These are phyloP conservation scores for Trachythela sp. DNA, from an alignment of 64 coral and sea anemone species.

Conservation along the genomic window DNA sequence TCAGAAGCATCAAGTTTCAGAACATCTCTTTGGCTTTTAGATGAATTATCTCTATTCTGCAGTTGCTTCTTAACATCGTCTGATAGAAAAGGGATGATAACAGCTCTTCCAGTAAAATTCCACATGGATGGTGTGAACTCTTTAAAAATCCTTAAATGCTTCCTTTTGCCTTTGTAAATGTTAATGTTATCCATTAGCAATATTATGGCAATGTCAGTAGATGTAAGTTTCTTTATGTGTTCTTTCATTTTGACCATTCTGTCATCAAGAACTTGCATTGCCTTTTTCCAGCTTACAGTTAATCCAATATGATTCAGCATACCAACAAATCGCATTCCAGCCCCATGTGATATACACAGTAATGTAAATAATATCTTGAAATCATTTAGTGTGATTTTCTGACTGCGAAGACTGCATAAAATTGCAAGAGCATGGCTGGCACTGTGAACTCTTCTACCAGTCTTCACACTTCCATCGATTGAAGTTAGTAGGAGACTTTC, in stretches of 20 bases:
- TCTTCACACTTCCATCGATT: not conserved
- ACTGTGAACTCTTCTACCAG: constrained; percentile 12
- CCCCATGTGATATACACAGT: not conserved
- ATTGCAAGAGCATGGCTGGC: constrained; percentile 6
- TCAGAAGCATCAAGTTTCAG: constrained; percentile 5
- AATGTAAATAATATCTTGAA: constrained; percentile 12
- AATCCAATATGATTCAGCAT: not conserved
- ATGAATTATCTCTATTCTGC: not conserved
- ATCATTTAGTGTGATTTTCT: constrained; percentile 9
- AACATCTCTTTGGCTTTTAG: not conserved
- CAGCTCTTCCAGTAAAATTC: not conserved
- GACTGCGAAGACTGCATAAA: not conserved
- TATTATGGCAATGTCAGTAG: constrained; percentile 14
- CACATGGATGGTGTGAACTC: constrained; percentile 10
- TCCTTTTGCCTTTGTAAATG: constrained; percentile 13
- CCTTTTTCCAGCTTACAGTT: constrained; percentile 1
- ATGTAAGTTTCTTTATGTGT: not conserved
- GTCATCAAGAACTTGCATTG: constrained; percentile 22
- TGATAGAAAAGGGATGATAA: constrained; percentile 9
- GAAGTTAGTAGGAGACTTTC: not conserved
- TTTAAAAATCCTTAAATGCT: constrained; percentile 20
- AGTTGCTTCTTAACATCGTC: not conserved
- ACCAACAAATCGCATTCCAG: constrained; percentile 18
- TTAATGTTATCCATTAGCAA: constrained; percentile 8
- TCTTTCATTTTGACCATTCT: not conserved